phyloP scores from a whole-genome alignment of 2,113 vertebrate species.

The Anolis carolinensis region DNA sequence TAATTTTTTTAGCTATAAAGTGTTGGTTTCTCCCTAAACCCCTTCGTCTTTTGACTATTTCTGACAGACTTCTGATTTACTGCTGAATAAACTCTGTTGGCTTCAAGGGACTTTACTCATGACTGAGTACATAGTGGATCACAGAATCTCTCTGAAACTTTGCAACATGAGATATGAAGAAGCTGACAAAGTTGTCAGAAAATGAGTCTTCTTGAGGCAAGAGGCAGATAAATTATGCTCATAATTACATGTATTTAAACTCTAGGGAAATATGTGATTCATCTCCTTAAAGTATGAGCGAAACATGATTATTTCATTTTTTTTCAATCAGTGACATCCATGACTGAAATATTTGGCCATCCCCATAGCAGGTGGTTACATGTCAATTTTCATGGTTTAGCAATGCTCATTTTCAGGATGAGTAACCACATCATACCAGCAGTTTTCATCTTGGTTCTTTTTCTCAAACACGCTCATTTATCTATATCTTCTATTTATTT shows the following conservation, averaged over 20 bases:
- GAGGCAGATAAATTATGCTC: conserved; percentile 32
- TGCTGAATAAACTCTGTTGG: neutral
- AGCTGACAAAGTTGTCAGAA: conserved; percentile 31
- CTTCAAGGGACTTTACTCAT: neutral
- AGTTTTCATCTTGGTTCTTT: conserved; percentile 71
- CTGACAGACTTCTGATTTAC: neutral
- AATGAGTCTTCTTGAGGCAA: conserved; percentile 35
- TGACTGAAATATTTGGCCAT: conserved; percentile 64
- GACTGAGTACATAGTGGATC: neutral
- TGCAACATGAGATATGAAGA: conserved; percentile 44
- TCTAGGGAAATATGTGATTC: conserved; percentile 39
- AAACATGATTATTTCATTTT: conserved; percentile 68
- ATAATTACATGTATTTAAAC: conserved; percentile 42
- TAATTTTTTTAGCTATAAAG: too few relatives aligned
- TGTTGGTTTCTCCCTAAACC: neutral
- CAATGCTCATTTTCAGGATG: conserved; percentile 79
- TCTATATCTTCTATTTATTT: too few relatives aligned
- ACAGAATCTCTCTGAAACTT: conserved; percentile 37
- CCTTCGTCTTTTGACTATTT: conserved; percentile 26
- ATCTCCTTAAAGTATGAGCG: conserved; percentile 48
- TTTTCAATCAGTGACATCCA: conserved; percentile 57
- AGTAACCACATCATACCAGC: conserved; percentile 76
- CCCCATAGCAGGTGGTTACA: conserved; percentile 71
- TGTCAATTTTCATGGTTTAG: conserved; percentile 72
- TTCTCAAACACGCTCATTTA: too few relatives aligned